phyloP scores from a whole-genome alignment of 2,797 vertebrate genomes.

The Helostoma temminkii region DNA sequence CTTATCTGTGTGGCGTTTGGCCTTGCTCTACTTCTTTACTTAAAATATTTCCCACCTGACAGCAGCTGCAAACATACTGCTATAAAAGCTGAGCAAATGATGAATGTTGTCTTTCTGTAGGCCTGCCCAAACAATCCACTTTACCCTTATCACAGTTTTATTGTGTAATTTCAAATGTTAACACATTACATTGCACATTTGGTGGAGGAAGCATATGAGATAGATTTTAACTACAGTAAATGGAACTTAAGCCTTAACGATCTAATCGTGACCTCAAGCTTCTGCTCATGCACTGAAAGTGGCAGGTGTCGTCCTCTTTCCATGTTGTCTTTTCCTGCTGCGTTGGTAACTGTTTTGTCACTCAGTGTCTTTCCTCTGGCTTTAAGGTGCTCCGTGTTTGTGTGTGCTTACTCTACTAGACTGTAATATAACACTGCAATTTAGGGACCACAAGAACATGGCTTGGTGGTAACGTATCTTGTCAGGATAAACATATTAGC shows the following conservation, averaged over 20 bases:
- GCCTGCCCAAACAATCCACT: constrained; percentile 1
- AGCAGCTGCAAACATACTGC: constrained; percentile 22
- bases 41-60: constrained; percentile 24
- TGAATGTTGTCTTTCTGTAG: background rate
- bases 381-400: constrained; percentile 48
- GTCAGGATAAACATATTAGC: constrained; percentile 76
- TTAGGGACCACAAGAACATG: constrained; percentile 83
- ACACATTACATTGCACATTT: background rate
- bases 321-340: constrained; percentile 15
- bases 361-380: constrained; percentile 36
- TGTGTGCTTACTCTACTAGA: constrained; percentile 63
- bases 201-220: background rate
- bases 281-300: constrained; percentile 32
- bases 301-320: constrained; percentile 46
- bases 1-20: too few relatives aligned
- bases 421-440: constrained; percentile 83
- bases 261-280: background rate
- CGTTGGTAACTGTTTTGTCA: constrained; percentile 61
- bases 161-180: constrained; percentile 7
- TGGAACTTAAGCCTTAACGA: background rate
- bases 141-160: background rate
- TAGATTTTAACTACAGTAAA: background rate
- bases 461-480: constrained; percentile 81
- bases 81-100: constrained; percentile 23
- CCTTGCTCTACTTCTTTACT: background rate